Percentiles rank a stretch among this genome's conserved stretches.
Conservation (phyloP, 2,888 invertebrate genomes). For the Theristus sp. region DNA sequence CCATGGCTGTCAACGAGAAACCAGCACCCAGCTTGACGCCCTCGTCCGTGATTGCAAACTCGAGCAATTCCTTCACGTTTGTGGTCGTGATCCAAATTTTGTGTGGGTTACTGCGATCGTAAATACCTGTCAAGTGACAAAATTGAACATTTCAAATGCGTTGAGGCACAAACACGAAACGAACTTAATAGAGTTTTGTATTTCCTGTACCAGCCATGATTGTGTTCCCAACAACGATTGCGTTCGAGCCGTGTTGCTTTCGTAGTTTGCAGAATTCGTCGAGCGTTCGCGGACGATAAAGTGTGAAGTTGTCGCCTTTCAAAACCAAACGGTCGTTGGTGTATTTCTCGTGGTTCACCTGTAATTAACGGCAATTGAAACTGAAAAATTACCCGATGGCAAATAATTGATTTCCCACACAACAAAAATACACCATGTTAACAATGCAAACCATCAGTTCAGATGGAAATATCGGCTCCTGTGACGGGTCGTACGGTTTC, state of each 20-base stretch:
- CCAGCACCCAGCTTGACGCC: background rate
- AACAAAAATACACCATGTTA: too few relatives aligned
- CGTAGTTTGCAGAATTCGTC: background rate
- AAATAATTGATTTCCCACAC: too few relatives aligned
- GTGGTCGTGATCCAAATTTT: background rate
- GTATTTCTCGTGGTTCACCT: background rate
- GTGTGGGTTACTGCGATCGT: too few relatives aligned
- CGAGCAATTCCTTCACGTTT: background rate
- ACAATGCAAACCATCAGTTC: slow-evolving; percentile 57
- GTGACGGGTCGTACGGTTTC: slow-evolving; percentile 47
- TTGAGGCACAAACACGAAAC: background rate
- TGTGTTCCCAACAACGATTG: background rate
- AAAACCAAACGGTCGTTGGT: background rate
- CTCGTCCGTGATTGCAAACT: background rate
- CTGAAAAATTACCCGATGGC: background rate
- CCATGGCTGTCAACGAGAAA: background rate
- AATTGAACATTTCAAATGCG: background rate
- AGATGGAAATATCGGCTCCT: slow-evolving; percentile 77
- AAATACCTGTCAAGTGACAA: too few relatives aligned
- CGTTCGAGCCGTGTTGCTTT: background rate
- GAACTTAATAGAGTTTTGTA: background rate
- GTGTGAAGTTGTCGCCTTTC: background rate
- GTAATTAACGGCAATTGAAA: too few relatives aligned
- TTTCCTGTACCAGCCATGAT: background rate
- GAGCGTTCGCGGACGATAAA: background rate